These are phyloP conservation scores for Platalea minor DNA, from an alignment of 2,797 vertebrate genomes.

Conservation along the genomic window DNA sequence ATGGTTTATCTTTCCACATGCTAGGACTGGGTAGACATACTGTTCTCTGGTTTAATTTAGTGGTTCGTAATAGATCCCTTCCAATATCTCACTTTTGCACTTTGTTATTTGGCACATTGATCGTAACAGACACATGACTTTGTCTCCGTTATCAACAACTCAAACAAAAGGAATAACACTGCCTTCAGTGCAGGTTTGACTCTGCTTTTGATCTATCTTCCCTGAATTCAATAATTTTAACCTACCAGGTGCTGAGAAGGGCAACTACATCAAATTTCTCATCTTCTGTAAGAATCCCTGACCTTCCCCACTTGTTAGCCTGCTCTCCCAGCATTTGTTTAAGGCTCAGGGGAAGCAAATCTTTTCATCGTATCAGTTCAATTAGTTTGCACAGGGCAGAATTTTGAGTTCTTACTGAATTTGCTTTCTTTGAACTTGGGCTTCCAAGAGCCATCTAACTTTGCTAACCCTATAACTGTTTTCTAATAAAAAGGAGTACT, in stretches of 20 bases:
- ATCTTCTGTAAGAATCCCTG: background rate
- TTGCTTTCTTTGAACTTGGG: background rate
- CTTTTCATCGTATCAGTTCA: background rate
- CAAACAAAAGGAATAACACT: background rate
- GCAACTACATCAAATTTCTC: background rate
- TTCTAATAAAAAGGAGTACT: background rate
- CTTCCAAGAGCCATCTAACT: background rate
- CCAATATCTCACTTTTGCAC: background rate
- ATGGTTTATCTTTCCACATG: background rate
- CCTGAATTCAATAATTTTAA: background rate
- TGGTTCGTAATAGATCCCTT: background rate
- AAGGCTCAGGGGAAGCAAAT: background rate
- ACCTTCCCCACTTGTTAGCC: background rate
- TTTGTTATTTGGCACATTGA: background rate
- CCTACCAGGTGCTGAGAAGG: background rate
- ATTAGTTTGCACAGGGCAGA: background rate
- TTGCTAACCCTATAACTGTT: background rate
- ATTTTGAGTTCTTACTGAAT: background rate
- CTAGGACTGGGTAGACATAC: background rate
- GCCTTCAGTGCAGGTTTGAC: background rate
- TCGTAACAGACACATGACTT: background rate
- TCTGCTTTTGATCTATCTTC: background rate
- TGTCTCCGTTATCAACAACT: background rate
- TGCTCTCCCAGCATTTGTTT: background rate
- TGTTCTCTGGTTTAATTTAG: background rate